Conservation (phyloP, 2,797 vertebrate species). For the Bufotes viridis region DNA sequence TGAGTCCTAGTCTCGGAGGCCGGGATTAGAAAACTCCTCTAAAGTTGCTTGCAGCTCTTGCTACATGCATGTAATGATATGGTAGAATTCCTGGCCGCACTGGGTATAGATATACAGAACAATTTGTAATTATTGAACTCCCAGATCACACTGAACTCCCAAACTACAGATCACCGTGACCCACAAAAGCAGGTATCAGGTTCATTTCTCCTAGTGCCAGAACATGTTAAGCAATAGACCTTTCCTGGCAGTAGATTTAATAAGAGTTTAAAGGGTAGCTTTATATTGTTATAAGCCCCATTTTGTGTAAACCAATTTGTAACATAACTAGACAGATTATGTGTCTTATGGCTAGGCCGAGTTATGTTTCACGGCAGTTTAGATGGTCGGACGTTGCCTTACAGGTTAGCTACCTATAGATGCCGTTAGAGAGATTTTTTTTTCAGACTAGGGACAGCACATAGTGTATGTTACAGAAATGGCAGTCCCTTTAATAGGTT, state of each 20-base stretch:
- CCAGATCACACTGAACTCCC: neutral
- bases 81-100: neutral
- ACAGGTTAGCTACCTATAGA: neutral
- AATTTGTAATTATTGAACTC: neutral
- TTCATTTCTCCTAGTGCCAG: neutral
- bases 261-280: neutral
- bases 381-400: neutral
- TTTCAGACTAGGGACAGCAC: too few species aligned
- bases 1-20: neutral
- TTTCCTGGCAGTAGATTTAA: too few species aligned
- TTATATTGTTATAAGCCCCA: too few species aligned
- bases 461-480: too few species aligned
- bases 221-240: neutral
- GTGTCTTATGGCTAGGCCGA: too few species aligned
- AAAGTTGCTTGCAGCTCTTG: neutral
- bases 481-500: too few species aligned
- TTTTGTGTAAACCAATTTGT: too few species aligned
- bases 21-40: neutral
- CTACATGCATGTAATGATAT: neutral
- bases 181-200: neutral
- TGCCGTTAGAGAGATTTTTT: neutral
- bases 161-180: slow-evolving; percentile 1
- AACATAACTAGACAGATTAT: too few species aligned
- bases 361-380: neutral
- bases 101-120: neutral